Evolutionary conservation across 2,888 invertebrate species (phyloP), one percentile per base, ranked within the genome.

Genomic region (Pandemis cinnamomeana): DNA sequence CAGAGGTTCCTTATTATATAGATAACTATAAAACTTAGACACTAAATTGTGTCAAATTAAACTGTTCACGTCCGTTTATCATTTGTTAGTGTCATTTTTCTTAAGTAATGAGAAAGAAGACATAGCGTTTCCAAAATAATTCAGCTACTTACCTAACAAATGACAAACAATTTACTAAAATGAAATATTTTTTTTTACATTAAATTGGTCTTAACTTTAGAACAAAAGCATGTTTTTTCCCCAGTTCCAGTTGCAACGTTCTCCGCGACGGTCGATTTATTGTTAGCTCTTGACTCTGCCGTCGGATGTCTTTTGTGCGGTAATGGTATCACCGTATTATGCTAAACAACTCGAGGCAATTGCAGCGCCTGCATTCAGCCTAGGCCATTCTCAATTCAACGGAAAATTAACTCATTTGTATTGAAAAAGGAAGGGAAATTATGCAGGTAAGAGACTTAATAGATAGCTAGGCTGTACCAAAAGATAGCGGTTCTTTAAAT

Each of bases 251-350:
- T 67, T 46, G 8, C 71, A 67, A 15, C 46, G 11, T 71, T 61
- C 20, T 74, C 27, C 44, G 15, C 13, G 11, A 8, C 46, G 36
- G 67, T 48, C 66, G 46, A 80, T 79, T 78, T 76, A 79, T 78
- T 75, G 76, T 76, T 76, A 75, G 76, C 75, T 78, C 76, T 72
- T 79, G 82, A 82, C 82, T 84, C 82, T 20, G 63, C 63, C 72
- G 76, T 75, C 81, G 79, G 80, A 81, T 84, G 83, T 86, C 88
- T 89, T 88, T 89, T 90, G 87, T 90, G 86, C 84, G 81, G 77
- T 86, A 89, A 89, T 89, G 87, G 84, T 87, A 91, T 91, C 88
- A 87, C 88, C 87, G 87, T 90, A 91, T 92, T 92, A 92, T 92
- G 91, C 91, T 90, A 92, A 91, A 88, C 87, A 88, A 87, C 84